phyloP scores from a whole-genome alignment of 2,113 vertebrate genomes.

The Asarcornis scutulata region DNA sequence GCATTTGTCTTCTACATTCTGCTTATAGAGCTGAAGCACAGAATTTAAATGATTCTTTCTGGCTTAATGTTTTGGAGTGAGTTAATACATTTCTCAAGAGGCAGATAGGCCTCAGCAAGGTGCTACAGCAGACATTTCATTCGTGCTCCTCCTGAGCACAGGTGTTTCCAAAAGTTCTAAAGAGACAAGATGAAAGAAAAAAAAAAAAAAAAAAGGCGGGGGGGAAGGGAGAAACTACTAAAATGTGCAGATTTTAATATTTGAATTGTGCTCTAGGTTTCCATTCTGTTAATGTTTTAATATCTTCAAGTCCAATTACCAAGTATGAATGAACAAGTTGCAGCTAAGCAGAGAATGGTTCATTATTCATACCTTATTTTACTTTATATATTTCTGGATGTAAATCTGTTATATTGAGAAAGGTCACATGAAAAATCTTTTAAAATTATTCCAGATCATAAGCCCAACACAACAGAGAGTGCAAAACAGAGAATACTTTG shows the following conservation, averaged over 20 bases:
- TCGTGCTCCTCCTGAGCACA: not conserved
- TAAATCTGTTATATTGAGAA: not conserved
- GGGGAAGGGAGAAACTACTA: not conserved
- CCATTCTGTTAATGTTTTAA: not conserved
- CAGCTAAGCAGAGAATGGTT: not conserved
- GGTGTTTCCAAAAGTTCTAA: not conserved
- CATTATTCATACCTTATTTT: slow-evolving; percentile 7
- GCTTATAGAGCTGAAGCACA: not conserved
- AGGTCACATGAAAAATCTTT: not conserved
- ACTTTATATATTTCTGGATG: not conserved
- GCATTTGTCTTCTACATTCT: not conserved
- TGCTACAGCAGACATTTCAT: not conserved
- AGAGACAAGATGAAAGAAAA: not conserved
- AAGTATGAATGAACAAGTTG: not conserved
- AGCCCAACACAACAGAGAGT: not conserved
- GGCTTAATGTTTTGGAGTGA: not conserved
- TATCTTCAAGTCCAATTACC: not conserved
- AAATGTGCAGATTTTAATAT: slow-evolving; percentile 6
- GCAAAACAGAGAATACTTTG: not conserved
- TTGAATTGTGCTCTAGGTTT: not conserved
- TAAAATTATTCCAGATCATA: not conserved
- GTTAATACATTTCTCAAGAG: not conserved
- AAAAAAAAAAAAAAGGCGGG: not conserved
- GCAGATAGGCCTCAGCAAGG: not conserved
- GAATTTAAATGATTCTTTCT: not conserved